Base-by-base conservation (phyloP, 2,797 vertebrate genomes). In the Schizopygopsis malacanthus region DNA sequence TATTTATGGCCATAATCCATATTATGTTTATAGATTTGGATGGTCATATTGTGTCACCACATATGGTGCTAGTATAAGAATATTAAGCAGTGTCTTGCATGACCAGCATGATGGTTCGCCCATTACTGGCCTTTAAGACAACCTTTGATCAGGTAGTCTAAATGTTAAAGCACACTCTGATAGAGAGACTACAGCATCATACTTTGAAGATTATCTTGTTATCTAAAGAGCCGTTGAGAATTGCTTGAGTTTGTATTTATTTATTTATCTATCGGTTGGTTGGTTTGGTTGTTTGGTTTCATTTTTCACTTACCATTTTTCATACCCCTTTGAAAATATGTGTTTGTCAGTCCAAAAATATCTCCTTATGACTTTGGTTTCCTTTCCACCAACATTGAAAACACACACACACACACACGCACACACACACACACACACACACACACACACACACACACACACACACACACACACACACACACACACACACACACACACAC, bases 361-460 rank as follows among this genome's bases (percentile, higher is more conserved):
- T 39, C 37, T 69, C 12, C 2, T 75, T 75, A 25, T 76, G 4
- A 20, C n/a, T 63, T 79, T 6, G 13, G 13, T 63, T 65, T 45
- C 4, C 39, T 63, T 81, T 67, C 25, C 15, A 37, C 10, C 18
- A 12, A 52, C 43, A 52, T 16, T 28, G 16, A 43, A 18, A 79
- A 25, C 33, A 45, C 33, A 41, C 16, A 7, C 50, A 52, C n/a
- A 87, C 79, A 85, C 81, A 89, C 81, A 87, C 52, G 56, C 33
- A 25, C 50, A 41, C 16, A 2, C 33, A 2, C 33, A 2, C 33
- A 2, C 33, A 33, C 33, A 3, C 47, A 50, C n/a, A 39, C 16
- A 6, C 47, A 50, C n/a, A 25, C 33, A 43, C 50, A 39, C 16
- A 6, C 47, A 50, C 50, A 39, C 16, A 6, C 47, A 50, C n/a